Percentiles rank a stretch among this genome's conserved stretches.
These are phyloP conservation scores for Trichogramma dendrolimi DNA, from an alignment of 2,888 invertebrate species.

Conservation along the genomic window DNA sequence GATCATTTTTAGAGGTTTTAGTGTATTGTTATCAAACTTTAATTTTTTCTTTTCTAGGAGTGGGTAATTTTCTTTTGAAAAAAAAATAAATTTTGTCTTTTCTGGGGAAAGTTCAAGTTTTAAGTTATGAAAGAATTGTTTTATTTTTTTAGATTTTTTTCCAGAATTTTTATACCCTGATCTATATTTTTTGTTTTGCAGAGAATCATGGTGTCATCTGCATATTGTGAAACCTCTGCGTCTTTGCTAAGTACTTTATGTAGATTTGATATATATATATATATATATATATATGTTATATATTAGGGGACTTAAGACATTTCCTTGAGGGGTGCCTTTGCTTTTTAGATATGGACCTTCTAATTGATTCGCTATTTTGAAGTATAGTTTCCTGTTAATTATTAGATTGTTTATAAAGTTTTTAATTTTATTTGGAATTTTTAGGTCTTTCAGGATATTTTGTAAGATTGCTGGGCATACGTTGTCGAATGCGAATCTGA, in stretches of 20 bases:
- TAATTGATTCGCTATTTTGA: slow-evolving; percentile 4
- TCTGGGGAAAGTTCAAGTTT: neutral
- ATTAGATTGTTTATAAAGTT: slow-evolving; percentile 9
- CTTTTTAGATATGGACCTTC: slow-evolving; percentile 1
- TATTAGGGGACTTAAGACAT: slow-evolving; percentile 8
- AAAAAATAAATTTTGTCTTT: slow-evolving; percentile 6
- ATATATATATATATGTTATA: slow-evolving; percentile 7
- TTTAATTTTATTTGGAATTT: slow-evolving; percentile 5
- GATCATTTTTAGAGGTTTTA: neutral
- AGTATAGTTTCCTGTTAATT: neutral
- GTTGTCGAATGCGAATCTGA: slow-evolving; percentile 12
- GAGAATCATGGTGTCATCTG: slow-evolving; percentile 8
- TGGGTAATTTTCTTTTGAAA: neutral
- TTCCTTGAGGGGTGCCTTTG: slow-evolving; percentile 8
- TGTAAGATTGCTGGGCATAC: neutral
- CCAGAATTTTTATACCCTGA: neutral
- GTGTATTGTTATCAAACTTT: neutral
- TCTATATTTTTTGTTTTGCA: neutral
- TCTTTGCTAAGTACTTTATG: neutral
- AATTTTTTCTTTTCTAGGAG: neutral
- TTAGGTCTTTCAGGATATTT: neutral
- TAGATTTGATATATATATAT: neutral
- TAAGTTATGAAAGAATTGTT: neutral
- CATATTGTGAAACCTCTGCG: neutral
- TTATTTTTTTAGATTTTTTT: neutral